These are phyloP conservation scores for Erpobdella octoculata DNA, from an alignment of 2,888 invertebrate genomes.

Conservation along the genomic window DNA sequence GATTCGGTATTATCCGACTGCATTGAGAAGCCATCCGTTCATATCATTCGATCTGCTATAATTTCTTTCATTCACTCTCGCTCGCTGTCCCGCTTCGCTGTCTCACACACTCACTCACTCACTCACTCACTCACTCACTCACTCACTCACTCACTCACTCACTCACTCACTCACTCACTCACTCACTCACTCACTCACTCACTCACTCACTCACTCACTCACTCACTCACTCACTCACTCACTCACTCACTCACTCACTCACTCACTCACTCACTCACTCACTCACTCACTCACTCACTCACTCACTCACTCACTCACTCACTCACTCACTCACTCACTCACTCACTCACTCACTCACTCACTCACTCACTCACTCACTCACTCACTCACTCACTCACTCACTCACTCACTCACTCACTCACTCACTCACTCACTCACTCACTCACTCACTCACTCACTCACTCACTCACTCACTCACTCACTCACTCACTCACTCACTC, in stretches of 20 bases:
- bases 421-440: neutral
- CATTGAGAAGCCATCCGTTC: too few species aligned
- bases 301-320: too few species aligned
- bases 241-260: neutral
- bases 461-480: too few species aligned
- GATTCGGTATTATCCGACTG: too few species aligned
- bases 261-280: neutral
- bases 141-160: conserved; percentile 23
- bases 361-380: too few species aligned
- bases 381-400: too few species aligned
- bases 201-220: too few species aligned
- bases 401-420: neutral
- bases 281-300: too few species aligned
- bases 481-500: neutral
- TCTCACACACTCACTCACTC: conserved; percentile 32
- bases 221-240: neutral
- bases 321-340: neutral
- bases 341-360: neutral
- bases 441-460: too few species aligned
- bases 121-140: conserved; percentile 31
- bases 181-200: neutral
- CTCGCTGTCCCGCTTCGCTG: neutral
- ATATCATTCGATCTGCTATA: too few species aligned
- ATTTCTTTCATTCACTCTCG: neutral
- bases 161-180: neutral